Conservation (phyloP, 2,888 invertebrate species). For the Sphecodes monilicornis region DNA sequence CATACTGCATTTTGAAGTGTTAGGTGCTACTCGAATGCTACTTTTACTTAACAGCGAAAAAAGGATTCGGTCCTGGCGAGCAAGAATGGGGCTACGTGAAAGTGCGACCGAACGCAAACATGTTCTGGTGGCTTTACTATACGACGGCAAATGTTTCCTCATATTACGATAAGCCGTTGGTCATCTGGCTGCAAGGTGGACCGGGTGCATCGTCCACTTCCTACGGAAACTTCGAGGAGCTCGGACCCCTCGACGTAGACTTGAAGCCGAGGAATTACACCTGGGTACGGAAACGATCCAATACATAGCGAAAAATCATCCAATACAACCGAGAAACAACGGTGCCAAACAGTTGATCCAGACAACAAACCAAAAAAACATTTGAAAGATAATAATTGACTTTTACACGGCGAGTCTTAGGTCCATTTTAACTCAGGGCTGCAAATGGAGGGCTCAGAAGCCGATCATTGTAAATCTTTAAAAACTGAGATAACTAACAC, state of each 20-base stretch:
- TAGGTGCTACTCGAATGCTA: not conserved
- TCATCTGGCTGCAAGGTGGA: constrained; percentile 96
- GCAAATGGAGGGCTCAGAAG: too few species aligned
- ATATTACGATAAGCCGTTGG: constrained; percentile 88
- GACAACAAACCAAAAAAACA: not conserved
- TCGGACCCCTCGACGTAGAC: constrained; percentile 90
- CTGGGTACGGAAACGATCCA: constrained; percentile 87
- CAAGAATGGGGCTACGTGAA: constrained; percentile 91
- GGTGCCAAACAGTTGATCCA: not conserved
- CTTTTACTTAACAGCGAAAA: constrained; percentile 55
- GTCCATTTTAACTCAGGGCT: too few species aligned
- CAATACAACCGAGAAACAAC: not conserved
- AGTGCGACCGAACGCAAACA: constrained; percentile 90
- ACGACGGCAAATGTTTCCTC: constrained; percentile 87
- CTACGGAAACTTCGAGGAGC: constrained; percentile 94
- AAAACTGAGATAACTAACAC: not conserved
- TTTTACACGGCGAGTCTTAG: not conserved
- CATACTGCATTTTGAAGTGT: not conserved
- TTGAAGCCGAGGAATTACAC: constrained; percentile 89
- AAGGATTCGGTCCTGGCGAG: constrained; percentile 87
- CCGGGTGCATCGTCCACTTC: constrained; percentile 93
- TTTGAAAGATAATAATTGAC: not conserved
- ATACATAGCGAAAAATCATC: not conserved
- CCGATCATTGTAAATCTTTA: too few species aligned
- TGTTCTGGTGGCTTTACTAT: constrained; percentile 96